These are phyloP conservation scores for Drosophila neonasuta DNA, from an alignment of 2,888 invertebrate species.

Conservation along the genomic window DNA sequence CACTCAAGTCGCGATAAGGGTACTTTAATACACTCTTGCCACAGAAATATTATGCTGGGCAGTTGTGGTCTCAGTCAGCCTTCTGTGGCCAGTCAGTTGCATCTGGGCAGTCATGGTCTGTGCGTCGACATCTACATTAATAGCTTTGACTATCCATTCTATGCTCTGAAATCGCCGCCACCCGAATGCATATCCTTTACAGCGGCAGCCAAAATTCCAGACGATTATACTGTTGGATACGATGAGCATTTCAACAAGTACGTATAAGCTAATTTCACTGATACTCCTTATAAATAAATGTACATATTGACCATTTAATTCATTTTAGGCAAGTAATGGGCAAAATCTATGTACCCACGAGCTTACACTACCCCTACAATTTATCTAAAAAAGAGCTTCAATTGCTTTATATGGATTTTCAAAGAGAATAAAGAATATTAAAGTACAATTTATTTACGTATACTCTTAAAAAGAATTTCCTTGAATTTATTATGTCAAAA, in stretches of 20 bases:
- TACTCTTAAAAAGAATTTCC: slow-evolving; percentile 4
- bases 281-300: neutral
- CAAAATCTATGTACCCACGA: slow-evolving; percentile 79
- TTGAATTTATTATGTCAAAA: slow-evolving; percentile 20
- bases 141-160: slow-evolving; percentile 80
- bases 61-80: slow-evolving; percentile 79
- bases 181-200: slow-evolving; percentile 64
- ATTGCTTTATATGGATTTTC: slow-evolving; percentile 8
- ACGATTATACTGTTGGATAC: slow-evolving; percentile 80
- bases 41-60: slow-evolving; percentile 80
- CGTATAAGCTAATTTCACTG: slow-evolving; percentile 5
- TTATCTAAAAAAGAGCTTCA: slow-evolving; percentile 75
- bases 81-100: slow-evolving; percentile 74
- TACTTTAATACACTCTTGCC: slow-evolving; percentile 77
- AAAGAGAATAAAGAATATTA: neutral
- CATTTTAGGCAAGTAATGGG: slow-evolving; percentile 70
- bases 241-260: slow-evolving; percentile 73
- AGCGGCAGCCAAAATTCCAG: slow-evolving; percentile 67
- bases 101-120: slow-evolving; percentile 78
- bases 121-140: slow-evolving; percentile 80
- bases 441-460: neutral
- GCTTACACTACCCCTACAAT: slow-evolving; percentile 78
- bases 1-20: slow-evolving; percentile 81
- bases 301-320: neutral
- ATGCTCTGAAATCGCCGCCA: slow-evolving; percentile 70